Conservation (phyloP, 2,113 vertebrate species). For the Mugil cephalus region DNA sequence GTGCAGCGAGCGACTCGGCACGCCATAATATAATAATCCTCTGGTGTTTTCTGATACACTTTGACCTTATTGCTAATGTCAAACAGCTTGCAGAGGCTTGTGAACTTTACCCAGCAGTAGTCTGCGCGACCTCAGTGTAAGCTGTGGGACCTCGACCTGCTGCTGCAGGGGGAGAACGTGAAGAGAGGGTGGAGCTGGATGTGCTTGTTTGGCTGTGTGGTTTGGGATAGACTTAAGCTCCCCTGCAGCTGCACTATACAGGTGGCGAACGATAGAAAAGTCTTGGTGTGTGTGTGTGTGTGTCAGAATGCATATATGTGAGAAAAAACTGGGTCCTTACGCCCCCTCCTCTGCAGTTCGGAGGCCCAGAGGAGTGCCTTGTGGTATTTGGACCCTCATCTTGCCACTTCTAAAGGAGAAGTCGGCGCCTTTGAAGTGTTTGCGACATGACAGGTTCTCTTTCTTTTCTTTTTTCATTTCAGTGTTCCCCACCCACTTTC, state of each 20-base stretch:
- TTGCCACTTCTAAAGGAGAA: conserved; percentile 83
- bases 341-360: conserved; percentile 37
- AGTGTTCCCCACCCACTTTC: conserved; percentile 80
- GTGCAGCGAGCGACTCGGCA: conserved; percentile 29
- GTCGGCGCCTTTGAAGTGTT: conserved; percentile 85
- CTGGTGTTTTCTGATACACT: conserved; percentile 75
- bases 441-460: conserved; percentile 85
- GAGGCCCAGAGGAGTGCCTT: conserved; percentile 74
- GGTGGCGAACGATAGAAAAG: conserved; percentile 65
- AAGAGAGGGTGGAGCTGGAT: conserved; percentile 62
- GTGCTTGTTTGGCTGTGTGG: conserved; percentile 70
- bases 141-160: conserved; percentile 75
- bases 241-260: conserved; percentile 68
- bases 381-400: conserved; percentile 81
- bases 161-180: conserved; percentile 60
- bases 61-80: conserved; percentile 84
- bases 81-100: conserved; percentile 80
- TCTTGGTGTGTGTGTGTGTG: conserved; percentile 17
- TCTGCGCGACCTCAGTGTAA: conserved; percentile 64
- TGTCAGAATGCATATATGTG: conserved; percentile 31
- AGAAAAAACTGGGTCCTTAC: conserved; percentile 69
- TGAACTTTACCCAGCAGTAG: conserved; percentile 82
- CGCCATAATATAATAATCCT: conserved; percentile 70
- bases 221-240: conserved; percentile 65
- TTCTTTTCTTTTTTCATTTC: conserved; percentile 86